Conservation (phyloP, 2,797 vertebrate species). For the Schizopygopsis malacanthus region DNA sequence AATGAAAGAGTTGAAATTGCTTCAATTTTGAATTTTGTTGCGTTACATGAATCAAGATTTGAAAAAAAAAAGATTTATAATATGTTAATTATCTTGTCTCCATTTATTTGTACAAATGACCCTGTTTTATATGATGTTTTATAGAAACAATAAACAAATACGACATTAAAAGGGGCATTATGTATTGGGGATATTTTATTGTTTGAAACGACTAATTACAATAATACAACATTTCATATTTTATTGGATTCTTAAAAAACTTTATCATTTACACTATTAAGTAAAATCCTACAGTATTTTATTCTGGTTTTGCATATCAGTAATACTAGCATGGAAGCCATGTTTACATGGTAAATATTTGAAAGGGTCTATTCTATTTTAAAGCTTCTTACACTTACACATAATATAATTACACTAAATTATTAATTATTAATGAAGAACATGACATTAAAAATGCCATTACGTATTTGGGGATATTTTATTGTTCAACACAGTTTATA, state of each 20-base stretch:
- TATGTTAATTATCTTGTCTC: background rate
- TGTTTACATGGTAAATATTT: background rate
- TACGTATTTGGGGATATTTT: background rate
- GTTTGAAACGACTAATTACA: background rate
- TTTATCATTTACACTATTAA: background rate
- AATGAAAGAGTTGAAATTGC: conserved; percentile 11
- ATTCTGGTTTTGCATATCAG: background rate
- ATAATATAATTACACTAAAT: background rate
- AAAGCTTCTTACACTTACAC: background rate
- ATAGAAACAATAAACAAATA: conserved; percentile 38
- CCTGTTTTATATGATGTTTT: conserved; percentile 39
- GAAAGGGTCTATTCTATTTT: background rate
- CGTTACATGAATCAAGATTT: conserved; percentile 23
- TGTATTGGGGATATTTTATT: background rate
- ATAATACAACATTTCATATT: background rate
- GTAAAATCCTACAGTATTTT: background rate
- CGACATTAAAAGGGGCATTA: background rate
- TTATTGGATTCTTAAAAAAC: too few relatives aligned
- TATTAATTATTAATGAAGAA: background rate
- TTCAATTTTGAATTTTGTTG: background rate
- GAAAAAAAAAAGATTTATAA: background rate
- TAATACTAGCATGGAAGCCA: background rate
- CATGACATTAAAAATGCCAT: conserved; percentile 1
- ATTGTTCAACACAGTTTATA: background rate
- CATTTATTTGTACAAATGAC: conserved; percentile 23